phyloP scores from a whole-genome alignment of 2,797 vertebrate genomes.

The Periparus ater region DNA sequence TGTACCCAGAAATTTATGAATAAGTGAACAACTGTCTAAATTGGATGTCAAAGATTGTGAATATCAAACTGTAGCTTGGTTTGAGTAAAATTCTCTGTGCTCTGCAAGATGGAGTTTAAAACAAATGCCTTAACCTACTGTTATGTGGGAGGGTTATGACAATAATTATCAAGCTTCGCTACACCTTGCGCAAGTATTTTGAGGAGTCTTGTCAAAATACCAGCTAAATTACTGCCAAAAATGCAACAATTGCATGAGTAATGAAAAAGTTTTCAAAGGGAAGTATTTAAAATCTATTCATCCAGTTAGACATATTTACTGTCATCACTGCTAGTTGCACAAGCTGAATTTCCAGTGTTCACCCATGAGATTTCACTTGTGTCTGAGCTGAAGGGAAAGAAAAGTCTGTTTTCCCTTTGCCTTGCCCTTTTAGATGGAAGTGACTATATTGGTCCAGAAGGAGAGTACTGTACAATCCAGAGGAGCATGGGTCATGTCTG shows the following conservation, averaged over 20 bases:
- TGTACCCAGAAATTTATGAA: neutral
- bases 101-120: neutral
- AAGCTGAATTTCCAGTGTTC: neutral
- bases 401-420: neutral
- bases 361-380: neutral
- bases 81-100: neutral
- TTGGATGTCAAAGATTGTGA: neutral
- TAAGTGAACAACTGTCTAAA: neutral
- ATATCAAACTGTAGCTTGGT: neutral
- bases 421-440: neutral
- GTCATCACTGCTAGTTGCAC: neutral
- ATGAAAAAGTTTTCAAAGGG: neutral
- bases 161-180: neutral
- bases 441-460: neutral
- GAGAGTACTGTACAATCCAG: neutral
- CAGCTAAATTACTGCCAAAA: neutral
- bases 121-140: slow-evolving; percentile 14
- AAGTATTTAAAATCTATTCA: neutral
- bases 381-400: neutral
- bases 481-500: neutral
- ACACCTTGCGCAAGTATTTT: neutral
- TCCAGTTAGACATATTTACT: neutral
- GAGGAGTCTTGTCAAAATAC: slow-evolving; percentile 38
- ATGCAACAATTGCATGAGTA: neutral
- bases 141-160: slow-evolving; percentile 20